Base-by-base conservation (phyloP, 2,797 vertebrate species). In the Apodemus agrarius region DNA sequence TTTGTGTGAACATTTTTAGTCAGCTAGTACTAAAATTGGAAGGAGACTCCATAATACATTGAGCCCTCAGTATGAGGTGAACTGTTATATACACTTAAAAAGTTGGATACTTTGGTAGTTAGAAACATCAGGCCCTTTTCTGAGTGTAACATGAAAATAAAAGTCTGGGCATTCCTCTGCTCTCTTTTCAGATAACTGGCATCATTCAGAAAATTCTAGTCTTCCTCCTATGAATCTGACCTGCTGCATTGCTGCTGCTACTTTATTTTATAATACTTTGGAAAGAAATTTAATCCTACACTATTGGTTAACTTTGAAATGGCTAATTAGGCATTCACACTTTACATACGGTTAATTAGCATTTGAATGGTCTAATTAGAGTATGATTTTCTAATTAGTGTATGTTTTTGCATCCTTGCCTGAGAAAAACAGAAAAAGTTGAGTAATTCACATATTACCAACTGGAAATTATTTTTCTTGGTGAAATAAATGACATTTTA, bases 251-350 rank as follows among this genome's bases (percentile, higher is more conserved):
- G 29, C 90, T 65, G 29, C 90, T 21, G n/a, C n/a, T 72, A 72
- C 74, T 89, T 43, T 75, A 84, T 59, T 93, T 87, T 83, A 89
- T 72, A 92, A 83, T 83, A 94, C 17, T 31, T 94, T 85, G 54
- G 40, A 89, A 79, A 52, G 34, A 95, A 90, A 92, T 87, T 95
- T 92, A 94, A 94, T 92, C 49, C 75, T 93, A 84, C 4, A 87
- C 46, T 78, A 63, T 79, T 67, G 67, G 61, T 94, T 96, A 97
- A 90, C 74, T 93, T 93, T 69, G 19, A 97, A 96, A 93, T 89
- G 16, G 78, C 84, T 92, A 88, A 95, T 97, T 92, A 97, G 78
- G n/a, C 67, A 90, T 94, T 94, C 87, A 96, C n/a, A 90, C 54
- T 90, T 91, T 43, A 90, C 61, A 52, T 94, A 74, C 76, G 46